Conservation (phyloP, 2,113 vertebrate species). For the Hippocampus abdominalis region DNA sequence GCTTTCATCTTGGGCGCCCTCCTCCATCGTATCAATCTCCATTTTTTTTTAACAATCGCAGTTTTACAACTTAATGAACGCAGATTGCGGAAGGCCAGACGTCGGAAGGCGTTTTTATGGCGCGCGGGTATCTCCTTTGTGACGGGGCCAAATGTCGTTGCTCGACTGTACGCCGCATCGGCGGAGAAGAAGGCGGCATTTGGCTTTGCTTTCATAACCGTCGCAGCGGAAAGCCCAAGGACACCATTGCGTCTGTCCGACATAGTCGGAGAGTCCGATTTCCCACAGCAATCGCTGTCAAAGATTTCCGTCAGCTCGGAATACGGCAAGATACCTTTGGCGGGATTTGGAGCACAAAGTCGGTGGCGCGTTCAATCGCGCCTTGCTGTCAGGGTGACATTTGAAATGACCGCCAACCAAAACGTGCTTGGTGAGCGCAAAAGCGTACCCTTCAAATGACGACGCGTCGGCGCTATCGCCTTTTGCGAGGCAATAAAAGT, state of each 20-base stretch:
- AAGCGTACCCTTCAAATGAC: background rate
- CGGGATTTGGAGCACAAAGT: too few species aligned
- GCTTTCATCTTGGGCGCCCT: slow-evolving; percentile 52
- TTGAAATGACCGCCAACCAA: background rate
- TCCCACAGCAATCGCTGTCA: too few species aligned
- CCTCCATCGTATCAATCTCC: slow-evolving; percentile 49
- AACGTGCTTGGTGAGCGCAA: background rate
- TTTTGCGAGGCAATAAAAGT: slow-evolving; percentile 45
- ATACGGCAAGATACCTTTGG: too few species aligned
- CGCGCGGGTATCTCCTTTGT: slow-evolving; percentile 50
- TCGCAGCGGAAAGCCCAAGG: too few species aligned
- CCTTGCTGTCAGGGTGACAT: too few species aligned
- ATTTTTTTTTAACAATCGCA: slow-evolving; percentile 34
- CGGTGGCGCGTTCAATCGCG: too few species aligned
- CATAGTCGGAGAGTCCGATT: too few species aligned
- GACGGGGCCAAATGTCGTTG: slow-evolving; percentile 51
- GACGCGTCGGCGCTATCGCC: background rate
- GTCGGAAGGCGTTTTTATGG: slow-evolving; percentile 64
- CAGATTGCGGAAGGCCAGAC: slow-evolving; percentile 63
- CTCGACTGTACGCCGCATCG: slow-evolving; percentile 42
- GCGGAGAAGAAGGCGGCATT: slow-evolving; percentile 6
- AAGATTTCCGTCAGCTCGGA: too few species aligned
- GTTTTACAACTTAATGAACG: slow-evolving; percentile 67
- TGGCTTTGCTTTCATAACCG: slow-evolving; percentile 21
- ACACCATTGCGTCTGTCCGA: background rate